phyloP scores from a whole-genome alignment of 2,888 invertebrate genomes.

The Scaeva pyrastri region DNA sequence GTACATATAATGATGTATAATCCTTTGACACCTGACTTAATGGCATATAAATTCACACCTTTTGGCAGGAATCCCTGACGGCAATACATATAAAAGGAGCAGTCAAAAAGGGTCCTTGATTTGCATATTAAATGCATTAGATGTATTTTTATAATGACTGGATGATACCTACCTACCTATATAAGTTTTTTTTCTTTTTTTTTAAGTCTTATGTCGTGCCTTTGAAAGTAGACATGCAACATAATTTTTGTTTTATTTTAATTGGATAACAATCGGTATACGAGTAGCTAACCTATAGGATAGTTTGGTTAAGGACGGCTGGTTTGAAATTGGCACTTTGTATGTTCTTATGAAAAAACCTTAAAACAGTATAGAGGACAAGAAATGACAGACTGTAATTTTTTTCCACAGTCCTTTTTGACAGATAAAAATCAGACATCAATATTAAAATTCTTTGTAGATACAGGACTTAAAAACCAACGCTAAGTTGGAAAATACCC shows the following conservation, averaged over 20 bases:
- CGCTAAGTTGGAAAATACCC: too few species aligned
- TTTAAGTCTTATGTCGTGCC: slow-evolving; percentile 3
- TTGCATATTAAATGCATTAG: slow-evolving; percentile 73
- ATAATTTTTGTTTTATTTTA: slow-evolving; percentile 11
- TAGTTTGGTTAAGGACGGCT: slow-evolving; percentile 29
- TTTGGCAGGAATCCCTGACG: slow-evolving; percentile 13
- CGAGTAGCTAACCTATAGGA: too few species aligned
- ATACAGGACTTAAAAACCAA: too few species aligned
- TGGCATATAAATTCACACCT: slow-evolving; percentile 72
- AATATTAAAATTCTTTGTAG: too few species aligned
- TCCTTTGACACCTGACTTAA: slow-evolving; percentile 74
- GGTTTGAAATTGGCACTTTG: slow-evolving; percentile 7
- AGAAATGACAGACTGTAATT: background rate
- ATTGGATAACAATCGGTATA: slow-evolving; percentile 46
- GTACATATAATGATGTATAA: slow-evolving; percentile 54
- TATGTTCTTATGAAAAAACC: background rate
- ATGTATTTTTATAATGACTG: slow-evolving; percentile 61
- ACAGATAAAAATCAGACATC: too few species aligned
- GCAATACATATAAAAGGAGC: slow-evolving; percentile 9
- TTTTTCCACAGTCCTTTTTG: too few species aligned
- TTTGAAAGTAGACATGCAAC: slow-evolving; percentile 41
- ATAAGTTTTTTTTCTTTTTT: background rate
- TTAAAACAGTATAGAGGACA: slow-evolving; percentile 32
- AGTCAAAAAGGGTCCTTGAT: slow-evolving; percentile 54
- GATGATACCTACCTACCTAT: too few species aligned